Percentiles rank a stretch among this genome's conserved stretches.
Conservation (phyloP, 2,888 invertebrate species). For the Ernsta delagoae region DNA sequence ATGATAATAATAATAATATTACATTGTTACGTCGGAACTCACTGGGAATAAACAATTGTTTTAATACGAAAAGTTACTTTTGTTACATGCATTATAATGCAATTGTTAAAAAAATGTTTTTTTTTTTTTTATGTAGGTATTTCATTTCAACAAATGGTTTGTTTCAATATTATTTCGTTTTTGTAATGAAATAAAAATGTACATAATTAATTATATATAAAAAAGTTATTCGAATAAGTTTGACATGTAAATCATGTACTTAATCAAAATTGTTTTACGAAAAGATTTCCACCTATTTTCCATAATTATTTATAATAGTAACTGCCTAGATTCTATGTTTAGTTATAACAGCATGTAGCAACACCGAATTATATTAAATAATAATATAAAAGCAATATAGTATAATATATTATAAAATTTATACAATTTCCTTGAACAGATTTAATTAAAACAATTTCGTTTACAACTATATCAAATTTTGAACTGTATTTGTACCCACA, state of each 20-base stretch:
- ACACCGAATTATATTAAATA: constrained; percentile 10
- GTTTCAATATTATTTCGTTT: too few species aligned
- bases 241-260: background rate
- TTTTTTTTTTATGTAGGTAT: too few species aligned
- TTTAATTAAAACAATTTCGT: too few species aligned
- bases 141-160: too few species aligned
- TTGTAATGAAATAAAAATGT: too few species aligned
- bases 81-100: too few species aligned
- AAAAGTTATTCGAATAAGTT: background rate
- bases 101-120: too few species aligned
- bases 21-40: constrained; percentile 24
- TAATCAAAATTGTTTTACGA: background rate
- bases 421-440: too few species aligned
- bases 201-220: too few species aligned
- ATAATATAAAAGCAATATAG: constrained; percentile 3
- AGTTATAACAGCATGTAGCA: constrained; percentile 1
- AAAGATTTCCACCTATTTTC: background rate
- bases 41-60: background rate
- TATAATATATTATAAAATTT: background rate
- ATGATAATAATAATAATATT: constrained; percentile 2
- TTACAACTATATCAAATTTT: constrained; percentile 1
- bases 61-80: too few species aligned
- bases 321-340: background rate
- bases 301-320: background rate
- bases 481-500: background rate